A percentile compares a stretch with the other conserved stretches of the same genome.
These are phyloP conservation scores for Drosophila triauraria DNA, from an alignment of 1,140 invertebrate genomes.

Conservation along the genomic window DNA sequence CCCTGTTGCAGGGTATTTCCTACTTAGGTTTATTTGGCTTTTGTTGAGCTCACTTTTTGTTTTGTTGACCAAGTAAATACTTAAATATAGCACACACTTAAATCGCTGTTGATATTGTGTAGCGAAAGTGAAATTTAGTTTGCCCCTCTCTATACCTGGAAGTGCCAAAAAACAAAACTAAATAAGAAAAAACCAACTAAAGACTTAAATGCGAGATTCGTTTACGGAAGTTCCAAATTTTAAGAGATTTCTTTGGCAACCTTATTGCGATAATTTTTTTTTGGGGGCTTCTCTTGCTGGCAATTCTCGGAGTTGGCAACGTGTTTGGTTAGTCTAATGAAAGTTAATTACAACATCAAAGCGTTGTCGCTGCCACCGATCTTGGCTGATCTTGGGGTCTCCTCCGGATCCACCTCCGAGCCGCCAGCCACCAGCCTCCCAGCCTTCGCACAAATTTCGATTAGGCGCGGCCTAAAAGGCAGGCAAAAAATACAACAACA, in stretches of 20 bases:
- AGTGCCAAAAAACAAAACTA: slow-evolving; percentile 27
- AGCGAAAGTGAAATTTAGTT: slow-evolving; percentile 54
- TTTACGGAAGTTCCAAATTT: slow-evolving; percentile 50
- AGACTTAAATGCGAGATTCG: slow-evolving; percentile 43
- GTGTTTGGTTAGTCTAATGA: slow-evolving; percentile 43
- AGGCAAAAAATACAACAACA: slow-evolving; percentile 4
- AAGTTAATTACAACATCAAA: slow-evolving; percentile 57
- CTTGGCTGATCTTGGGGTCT: slow-evolving; percentile 35
- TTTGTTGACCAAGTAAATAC: slow-evolving; percentile 51
- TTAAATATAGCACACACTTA: slow-evolving; percentile 56
- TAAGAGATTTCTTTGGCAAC: slow-evolving; percentile 36
- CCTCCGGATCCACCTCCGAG: slow-evolving; percentile 8
- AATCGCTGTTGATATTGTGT: slow-evolving; percentile 48
- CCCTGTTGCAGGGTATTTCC: slow-evolving; percentile 8
- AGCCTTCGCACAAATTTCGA: slow-evolving; percentile 47
- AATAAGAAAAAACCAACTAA: slow-evolving; percentile 19
- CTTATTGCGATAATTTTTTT: slow-evolving; percentile 44
- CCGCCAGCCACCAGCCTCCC: slow-evolving; percentile 5
- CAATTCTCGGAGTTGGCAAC: slow-evolving; percentile 24
- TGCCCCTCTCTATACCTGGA: slow-evolving; percentile 30
- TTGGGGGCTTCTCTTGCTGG: neutral
- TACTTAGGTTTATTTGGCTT: slow-evolving; percentile 25
- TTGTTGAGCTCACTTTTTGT: slow-evolving; percentile 36
- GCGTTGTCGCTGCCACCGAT: slow-evolving; percentile 50
- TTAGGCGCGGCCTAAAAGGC: slow-evolving; percentile 48